Conservation (phyloP, 2,888 invertebrate genomes). For the Drosophila tanythrix region DNA sequence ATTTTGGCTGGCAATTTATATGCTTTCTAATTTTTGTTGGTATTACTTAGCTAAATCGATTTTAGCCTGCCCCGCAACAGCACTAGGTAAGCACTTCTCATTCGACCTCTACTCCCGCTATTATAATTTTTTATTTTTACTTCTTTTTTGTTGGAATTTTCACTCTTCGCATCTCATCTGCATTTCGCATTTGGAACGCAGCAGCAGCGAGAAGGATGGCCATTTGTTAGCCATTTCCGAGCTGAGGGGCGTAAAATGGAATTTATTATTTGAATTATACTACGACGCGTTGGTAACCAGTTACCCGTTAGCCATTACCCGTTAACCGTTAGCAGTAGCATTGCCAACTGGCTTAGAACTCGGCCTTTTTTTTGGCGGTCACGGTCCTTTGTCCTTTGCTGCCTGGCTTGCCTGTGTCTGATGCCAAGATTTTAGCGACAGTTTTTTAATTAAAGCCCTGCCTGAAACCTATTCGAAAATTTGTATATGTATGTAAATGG, state of each 20-base stretch:
- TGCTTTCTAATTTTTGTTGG: slow-evolving; percentile 69
- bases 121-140: background rate
- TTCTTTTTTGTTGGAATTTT: slow-evolving; percentile 31
- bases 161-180: slow-evolving; percentile 45
- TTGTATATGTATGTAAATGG: slow-evolving; percentile 4
- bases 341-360: slow-evolving; percentile 35
- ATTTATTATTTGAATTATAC: slow-evolving; percentile 73
- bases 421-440: slow-evolving; percentile 40
- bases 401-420: background rate
- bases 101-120: background rate
- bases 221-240: slow-evolving; percentile 58
- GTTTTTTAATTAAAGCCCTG: slow-evolving; percentile 56
- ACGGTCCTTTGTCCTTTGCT: slow-evolving; percentile 42
- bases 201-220: slow-evolving; percentile 45
- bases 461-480: slow-evolving; percentile 5
- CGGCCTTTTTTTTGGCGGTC: slow-evolving; percentile 47
- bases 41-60: slow-evolving; percentile 62
- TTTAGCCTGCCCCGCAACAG: slow-evolving; percentile 28
- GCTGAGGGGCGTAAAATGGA: slow-evolving; percentile 67
- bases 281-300: slow-evolving; percentile 33
- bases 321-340: background rate
- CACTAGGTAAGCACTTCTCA: background rate
- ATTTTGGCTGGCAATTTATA: slow-evolving; percentile 73
- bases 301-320: slow-evolving; percentile 5
- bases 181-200: slow-evolving; percentile 44